Evolutionary conservation across 2,113 vertebrate species (phyloP).

Genomic region (Passer domesticus): DNA sequence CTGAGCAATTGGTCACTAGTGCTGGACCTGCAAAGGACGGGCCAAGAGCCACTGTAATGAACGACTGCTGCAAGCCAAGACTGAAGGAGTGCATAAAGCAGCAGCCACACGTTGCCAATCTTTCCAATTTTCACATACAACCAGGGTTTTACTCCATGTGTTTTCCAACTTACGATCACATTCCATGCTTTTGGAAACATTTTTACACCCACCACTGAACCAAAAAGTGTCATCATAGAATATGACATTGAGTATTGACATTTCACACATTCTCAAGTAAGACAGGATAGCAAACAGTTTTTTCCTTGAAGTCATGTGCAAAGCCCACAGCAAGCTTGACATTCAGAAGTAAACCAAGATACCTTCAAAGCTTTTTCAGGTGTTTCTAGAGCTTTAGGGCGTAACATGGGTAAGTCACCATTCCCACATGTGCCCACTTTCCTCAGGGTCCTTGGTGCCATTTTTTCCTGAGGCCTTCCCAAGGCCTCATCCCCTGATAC

Average conservation of each 20-base stretch:
- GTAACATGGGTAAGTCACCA: fast-evolving
- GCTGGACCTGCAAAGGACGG: background rate
- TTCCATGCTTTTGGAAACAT: background rate
- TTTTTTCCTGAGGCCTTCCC: background rate
- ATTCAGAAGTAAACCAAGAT: background rate
- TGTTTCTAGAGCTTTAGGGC: background rate
- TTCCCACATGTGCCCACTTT: fast-evolving
- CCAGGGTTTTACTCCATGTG: background rate
- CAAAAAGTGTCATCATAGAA: background rate
- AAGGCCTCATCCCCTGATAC: background rate
- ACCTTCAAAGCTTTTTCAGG: background rate
- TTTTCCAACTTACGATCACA: background rate
- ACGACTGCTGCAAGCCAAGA: background rate
- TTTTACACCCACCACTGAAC: background rate
- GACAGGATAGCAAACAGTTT: background rate
- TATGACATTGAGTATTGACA: background rate
- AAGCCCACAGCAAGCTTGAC: background rate
- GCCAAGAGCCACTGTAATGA: background rate
- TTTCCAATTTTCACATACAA: background rate
- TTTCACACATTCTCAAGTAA: background rate
- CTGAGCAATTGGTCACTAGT: background rate
- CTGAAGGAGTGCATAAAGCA: background rate
- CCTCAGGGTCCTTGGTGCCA: background rate
- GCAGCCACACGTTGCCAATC: background rate
- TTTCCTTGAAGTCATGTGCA: background rate